Base-by-base conservation (phyloP, 2,888 invertebrate genomes). In the Rotaria macrura region DNA sequence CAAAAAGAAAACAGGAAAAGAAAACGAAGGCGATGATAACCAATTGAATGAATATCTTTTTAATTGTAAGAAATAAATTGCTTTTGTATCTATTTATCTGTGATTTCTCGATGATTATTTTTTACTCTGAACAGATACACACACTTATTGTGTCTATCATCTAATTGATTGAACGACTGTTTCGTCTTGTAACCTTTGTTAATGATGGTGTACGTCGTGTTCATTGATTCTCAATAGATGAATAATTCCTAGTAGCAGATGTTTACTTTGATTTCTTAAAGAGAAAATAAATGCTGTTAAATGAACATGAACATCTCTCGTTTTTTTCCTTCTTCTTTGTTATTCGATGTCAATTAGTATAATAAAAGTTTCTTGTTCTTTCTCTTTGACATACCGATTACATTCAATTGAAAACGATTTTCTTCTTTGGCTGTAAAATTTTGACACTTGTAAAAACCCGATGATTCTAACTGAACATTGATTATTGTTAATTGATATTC, bases 341-440 rank as follows among this genome's bases (percentile, higher is more conserved):
- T 17, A 43, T 43, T 7, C 10, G 5, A 43, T 43, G 10, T 43
- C 6, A 43, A 7, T 43, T 43, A 43, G 43, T 5, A 43, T 10
- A 43, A 43, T 7, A 43, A 10, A 43, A 43, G 43, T 43, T 7
- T 47, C 9, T 47, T 47, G n/a, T 52, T 52, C 17, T 52, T 52
- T 52, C 17, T 14, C 14, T 49, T 49, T 14, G 3, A 25, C 54
- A 65, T 43, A 79, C 79, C 79, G 12, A 79, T 79, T 12, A 79
- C 79, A 40, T 40, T 79, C 12, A 79, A 3, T 79, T 79, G 79
- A 43, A 79, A 79, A 79, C 17, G 43, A 43, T 43, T 79, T 43
- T 79, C 79, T 79, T 79, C 79, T 79, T 79, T 79, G 23, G 79
- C 25, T n/a, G 43, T 43, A 79, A 79, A 79, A 79, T 79, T 79